A percentile compares a stretch with the other conserved stretches of the same genome.
Conservation (phyloP, 1,140 invertebrate genomes). For the Penaeus indicus region DNA sequence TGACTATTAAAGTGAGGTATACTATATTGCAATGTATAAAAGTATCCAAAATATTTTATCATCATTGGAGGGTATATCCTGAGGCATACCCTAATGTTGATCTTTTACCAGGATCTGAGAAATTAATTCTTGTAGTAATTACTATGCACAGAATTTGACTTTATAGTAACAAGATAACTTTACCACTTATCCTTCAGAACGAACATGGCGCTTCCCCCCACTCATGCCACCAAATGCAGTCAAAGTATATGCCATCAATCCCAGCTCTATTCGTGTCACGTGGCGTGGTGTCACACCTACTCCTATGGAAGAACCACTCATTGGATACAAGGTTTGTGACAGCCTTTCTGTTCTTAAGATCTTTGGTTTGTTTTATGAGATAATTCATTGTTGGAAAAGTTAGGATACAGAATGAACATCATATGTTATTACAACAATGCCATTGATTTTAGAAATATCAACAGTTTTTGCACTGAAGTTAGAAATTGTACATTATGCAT, state of each 20-base stretch:
- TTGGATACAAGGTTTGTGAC: constrained; percentile 86
- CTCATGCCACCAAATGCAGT: constrained; percentile 94
- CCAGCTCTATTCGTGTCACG: constrained; percentile 86
- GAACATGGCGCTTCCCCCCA: constrained; percentile 91
- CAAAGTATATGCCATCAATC: constrained; percentile 83
- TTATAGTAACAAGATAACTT: neutral
- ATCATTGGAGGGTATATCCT: too few relatives aligned
- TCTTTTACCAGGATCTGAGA: too few relatives aligned
- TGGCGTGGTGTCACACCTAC: constrained; percentile 94
- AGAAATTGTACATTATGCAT: neutral
- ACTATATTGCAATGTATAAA: too few relatives aligned
- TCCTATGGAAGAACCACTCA: constrained; percentile 90
- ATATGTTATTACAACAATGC: too few relatives aligned
- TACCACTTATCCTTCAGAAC: constrained; percentile 72
- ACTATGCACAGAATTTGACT: neutral
- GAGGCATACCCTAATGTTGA: too few relatives aligned
- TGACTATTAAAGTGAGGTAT: too few relatives aligned
- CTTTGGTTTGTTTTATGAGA: neutral
- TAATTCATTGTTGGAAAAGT: neutral
- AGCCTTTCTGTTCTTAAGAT: neutral
- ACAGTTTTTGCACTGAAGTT: too few relatives aligned
- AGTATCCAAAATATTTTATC: too few relatives aligned
- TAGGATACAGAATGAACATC: too few relatives aligned
- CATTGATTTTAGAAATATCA: too few relatives aligned
- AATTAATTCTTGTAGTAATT: neutral